phyloP scores from a whole-genome alignment of 2,113 vertebrate species.

The Bos javanicus region DNA sequence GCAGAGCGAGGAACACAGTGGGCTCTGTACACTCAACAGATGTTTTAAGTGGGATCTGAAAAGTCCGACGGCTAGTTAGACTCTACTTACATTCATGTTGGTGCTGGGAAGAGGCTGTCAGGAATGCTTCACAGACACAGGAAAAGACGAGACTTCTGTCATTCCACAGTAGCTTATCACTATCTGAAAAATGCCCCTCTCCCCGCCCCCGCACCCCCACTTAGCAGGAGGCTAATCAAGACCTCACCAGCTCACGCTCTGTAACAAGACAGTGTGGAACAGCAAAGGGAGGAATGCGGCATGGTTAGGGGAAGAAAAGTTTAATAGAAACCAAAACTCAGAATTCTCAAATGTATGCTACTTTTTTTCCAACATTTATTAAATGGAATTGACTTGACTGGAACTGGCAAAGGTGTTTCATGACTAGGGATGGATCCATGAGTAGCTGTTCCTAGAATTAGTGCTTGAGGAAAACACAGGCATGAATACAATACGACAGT shows the following conservation, averaged over 20 bases:
- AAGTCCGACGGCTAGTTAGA: not conserved
- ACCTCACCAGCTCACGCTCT: not conserved
- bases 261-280: not conserved
- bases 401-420: not conserved
- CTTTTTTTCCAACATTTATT: constrained; percentile 59
- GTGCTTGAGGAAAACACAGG: not conserved
- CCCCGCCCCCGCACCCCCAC: fast-evolving
- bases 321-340: not conserved
- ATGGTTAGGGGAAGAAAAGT: not conserved
- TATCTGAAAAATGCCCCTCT: not conserved
- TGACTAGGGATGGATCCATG: not conserved
- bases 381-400: not conserved
- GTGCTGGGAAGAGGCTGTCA: not conserved
- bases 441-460: not conserved
- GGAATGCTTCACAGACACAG: not conserved
- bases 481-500: not conserved
- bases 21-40: not conserved
- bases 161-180: not conserved
- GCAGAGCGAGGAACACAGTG: fast-evolving
- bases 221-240: not conserved
- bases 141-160: not conserved
- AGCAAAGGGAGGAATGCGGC: not conserved
- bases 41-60: not conserved
- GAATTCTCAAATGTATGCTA: not conserved
- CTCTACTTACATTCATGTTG: fast-evolving